Evolutionary conservation across 2,888 invertebrate species (phyloP), one percentile per base, ranked within the genome.

Genomic region (Gari tellinella): DNA sequence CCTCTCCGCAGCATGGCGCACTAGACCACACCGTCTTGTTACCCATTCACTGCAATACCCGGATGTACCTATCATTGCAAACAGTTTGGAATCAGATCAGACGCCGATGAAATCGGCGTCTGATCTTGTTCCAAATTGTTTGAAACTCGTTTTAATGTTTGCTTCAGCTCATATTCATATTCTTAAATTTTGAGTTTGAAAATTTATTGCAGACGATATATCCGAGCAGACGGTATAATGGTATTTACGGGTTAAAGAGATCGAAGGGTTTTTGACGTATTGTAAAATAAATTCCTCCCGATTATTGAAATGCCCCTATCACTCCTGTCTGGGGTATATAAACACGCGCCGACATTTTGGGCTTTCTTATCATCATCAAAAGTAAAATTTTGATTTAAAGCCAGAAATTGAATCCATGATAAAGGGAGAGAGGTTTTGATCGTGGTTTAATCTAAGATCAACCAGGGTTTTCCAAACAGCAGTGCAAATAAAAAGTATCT

Each of bases 401-500:
- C 62, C 57, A 52, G 62, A 56, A 61, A 69, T 75, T 69, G 63
- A 58, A 48, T 31, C 62, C 49, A 40, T 38, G 45, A 37, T 57
- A 66, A 69, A 49, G 55, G 52, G 26, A 21, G 2, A 19, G 15
- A 31, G 38, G 43, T 56, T 62, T 64, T 75, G 69, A 69, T 70
- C 52, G 62, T 45, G 56, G 53, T 60, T 58, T 75, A 75, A 75
- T 75, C 75, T 62, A 23, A 43, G 56, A 65, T 70, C 65, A 62
- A 37, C 53, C 61, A 48, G 69, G 52, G 45, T 69, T 65, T 60
- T 62, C 40, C 46, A 31, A 57, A 69, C 69, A 75, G 69, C 75
- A 75, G 41, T 51, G 75, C 56, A 75, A 75, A 75, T 69, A 75
- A 31, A 65, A 65, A 69, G 64, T 69, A 75, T 75, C 75, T 75